phyloP scores from a whole-genome alignment of 2,888 invertebrate species.

The Drosophila affinis region DNA sequence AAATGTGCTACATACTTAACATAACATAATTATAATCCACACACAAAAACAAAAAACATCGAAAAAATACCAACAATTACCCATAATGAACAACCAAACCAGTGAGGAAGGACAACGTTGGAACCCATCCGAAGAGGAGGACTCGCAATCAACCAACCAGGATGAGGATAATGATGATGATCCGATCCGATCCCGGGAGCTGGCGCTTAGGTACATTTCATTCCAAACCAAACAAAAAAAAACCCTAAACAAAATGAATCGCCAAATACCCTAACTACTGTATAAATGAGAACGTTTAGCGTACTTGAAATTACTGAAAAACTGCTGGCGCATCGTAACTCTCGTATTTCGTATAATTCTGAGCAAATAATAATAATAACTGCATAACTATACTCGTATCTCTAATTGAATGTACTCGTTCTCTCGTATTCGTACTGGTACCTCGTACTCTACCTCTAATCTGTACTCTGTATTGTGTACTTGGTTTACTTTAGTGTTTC shows the following conservation, averaged over 20 bases:
- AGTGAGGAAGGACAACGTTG: conserved; percentile 47
- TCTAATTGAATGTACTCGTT: conserved; percentile 64
- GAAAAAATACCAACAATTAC: background rate
- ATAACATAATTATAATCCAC: conserved; percentile 59
- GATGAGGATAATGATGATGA: conserved; percentile 22
- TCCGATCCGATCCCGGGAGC: conserved; percentile 36
- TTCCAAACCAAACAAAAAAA: conserved; percentile 20
- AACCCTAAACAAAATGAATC: conserved; percentile 42
- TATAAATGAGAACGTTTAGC: conserved; percentile 62
- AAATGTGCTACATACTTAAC: conserved; percentile 45
- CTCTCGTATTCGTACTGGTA: conserved; percentile 54
- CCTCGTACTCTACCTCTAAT: conserved; percentile 56
- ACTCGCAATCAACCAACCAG: conserved; percentile 37
- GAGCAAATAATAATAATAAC: conserved; percentile 53
- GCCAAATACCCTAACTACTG: conserved; percentile 50
- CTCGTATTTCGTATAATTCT: conserved; percentile 66
- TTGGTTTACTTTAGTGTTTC: conserved; percentile 66
- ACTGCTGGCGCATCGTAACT: conserved; percentile 68
- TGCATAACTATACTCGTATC: conserved; percentile 58
- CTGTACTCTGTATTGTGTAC: conserved; percentile 65
- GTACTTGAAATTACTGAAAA: conserved; percentile 46
- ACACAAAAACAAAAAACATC: conserved; percentile 22
- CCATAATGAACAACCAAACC: conserved; percentile 41
- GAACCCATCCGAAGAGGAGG: conserved; percentile 20
- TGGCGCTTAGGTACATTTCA: conserved; percentile 63